These are phyloP conservation scores for Marasmarcha lunaedactyla DNA, from an alignment of 2,888 invertebrate genomes.

Conservation along the genomic window DNA sequence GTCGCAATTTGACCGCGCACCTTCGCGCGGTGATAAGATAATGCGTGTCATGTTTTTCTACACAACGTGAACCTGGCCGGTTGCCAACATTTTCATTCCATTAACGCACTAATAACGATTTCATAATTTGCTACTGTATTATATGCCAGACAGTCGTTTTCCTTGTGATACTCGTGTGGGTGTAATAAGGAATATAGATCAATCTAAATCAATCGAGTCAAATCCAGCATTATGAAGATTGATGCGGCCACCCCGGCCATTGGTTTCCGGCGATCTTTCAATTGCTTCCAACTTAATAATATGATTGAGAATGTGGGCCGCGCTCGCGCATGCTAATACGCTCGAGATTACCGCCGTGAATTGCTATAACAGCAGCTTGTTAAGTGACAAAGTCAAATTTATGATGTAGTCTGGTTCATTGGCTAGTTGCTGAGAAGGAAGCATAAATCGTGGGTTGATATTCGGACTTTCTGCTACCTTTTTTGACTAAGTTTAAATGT, in stretches of 20 bases:
- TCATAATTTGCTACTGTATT: not conserved
- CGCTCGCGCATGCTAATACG: conserved; percentile 28
- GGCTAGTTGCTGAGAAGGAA: not conserved
- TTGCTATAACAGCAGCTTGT: conserved; percentile 19
- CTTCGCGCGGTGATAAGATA: not conserved
- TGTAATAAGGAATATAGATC: conserved; percentile 15
- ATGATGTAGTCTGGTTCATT: not conserved
- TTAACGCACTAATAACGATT: not conserved
- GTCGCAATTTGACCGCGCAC: no score
- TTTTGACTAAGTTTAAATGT: not conserved
- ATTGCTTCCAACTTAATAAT: conserved; percentile 28
- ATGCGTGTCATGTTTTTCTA: not conserved
- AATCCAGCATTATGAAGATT: conserved; percentile 42
- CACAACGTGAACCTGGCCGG: not conserved
- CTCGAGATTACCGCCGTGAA: conserved; percentile 32
- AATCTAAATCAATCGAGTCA: conserved; percentile 41
- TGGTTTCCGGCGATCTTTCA: conserved; percentile 58
- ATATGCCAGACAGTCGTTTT: not conserved
- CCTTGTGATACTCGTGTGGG: not conserved
- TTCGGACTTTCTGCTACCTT: not conserved
- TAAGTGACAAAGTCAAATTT: conserved; percentile 6
- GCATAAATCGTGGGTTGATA: not conserved
- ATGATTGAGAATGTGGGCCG: conserved; percentile 31
- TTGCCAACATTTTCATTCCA: not conserved
- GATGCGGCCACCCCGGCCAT: conserved; percentile 44